These are phyloP conservation scores for Mola mola DNA, from an alignment of 2,113 vertebrate species.

Conservation along the genomic window DNA sequence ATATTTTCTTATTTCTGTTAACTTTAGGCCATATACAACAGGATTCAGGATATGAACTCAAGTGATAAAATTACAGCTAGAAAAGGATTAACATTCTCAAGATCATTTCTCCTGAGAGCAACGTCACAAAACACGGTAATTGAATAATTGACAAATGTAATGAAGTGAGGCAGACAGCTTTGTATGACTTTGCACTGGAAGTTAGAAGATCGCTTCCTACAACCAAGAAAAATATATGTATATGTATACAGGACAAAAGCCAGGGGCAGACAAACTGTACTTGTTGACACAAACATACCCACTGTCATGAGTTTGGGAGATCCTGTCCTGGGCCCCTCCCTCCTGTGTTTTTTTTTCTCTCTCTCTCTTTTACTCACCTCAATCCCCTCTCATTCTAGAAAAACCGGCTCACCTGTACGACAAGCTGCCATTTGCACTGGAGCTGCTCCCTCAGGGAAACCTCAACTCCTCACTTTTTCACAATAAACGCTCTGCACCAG, in stretches of 20 bases:
- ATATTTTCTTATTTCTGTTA: too few species aligned
- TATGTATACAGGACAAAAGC: slow-evolving; percentile 68
- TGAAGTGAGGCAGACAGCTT: slow-evolving; percentile 67
- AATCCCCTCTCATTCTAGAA: too few species aligned
- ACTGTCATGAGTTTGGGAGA: too few species aligned
- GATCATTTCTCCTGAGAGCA: slow-evolving; percentile 55
- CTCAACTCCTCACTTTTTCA: too few species aligned
- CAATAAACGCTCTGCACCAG: too few species aligned
- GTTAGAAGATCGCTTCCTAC: slow-evolving; percentile 41
- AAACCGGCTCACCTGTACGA: too few species aligned
- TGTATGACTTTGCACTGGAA: slow-evolving; percentile 64
- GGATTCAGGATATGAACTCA: slow-evolving; percentile 66
- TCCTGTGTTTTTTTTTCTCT: too few species aligned
- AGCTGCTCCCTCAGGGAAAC: too few species aligned
- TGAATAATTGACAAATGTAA: slow-evolving; percentile 65
- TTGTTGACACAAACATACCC: slow-evolving; percentile 46
- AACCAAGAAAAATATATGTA: slow-evolving; percentile 52
- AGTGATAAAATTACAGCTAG: slow-evolving; percentile 60
- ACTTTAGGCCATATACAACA: slow-evolving; percentile 64
- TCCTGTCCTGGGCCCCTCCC: too few species aligned
- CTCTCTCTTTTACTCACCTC: too few species aligned
- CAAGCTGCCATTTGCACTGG: too few species aligned
- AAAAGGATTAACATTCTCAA: slow-evolving; percentile 54
- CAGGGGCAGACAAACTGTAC: slow-evolving; percentile 59
- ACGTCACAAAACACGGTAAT: slow-evolving; percentile 68